phyloP scores from a whole-genome alignment of 2,888 invertebrate genomes.

The Hirudinaria manillensis region DNA sequence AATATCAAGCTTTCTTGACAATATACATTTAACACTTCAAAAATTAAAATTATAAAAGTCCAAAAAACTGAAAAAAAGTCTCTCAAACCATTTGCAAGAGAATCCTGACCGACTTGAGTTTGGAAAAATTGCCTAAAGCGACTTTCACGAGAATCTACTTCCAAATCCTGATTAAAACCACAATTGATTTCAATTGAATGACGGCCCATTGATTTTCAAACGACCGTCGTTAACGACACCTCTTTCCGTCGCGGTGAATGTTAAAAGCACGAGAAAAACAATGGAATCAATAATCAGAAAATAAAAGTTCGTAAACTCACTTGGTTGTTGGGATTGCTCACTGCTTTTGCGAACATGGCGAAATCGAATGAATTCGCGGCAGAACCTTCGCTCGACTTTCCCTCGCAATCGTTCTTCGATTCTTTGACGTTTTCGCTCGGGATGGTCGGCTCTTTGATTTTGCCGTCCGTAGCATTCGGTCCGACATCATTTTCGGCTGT shows the following conservation, averaged over 20 bases:
- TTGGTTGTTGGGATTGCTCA: neutral
- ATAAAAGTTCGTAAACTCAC: neutral
- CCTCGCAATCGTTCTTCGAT: too few relatives aligned
- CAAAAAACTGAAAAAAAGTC: too few relatives aligned
- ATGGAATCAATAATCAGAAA: neutral
- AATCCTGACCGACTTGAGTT: constrained; percentile 1
- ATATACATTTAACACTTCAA: neutral
- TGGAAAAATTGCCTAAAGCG: neutral
- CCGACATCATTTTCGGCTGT: too few relatives aligned
- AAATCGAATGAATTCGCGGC: neutral
- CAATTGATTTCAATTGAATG: neutral
- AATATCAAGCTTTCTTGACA: neutral
- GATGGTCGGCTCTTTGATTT: too few relatives aligned
- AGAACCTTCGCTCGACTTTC: too few relatives aligned
- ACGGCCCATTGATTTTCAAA: neutral
- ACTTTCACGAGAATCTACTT: neutral
- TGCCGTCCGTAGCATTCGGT: too few relatives aligned
- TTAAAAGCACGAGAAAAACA: neutral
- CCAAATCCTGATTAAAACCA: neutral
- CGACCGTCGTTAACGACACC: neutral
- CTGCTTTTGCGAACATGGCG: neutral
- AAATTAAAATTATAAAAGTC: too few relatives aligned
- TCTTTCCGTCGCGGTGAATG: neutral
- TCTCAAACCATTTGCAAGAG: neutral
- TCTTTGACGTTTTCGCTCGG: too few relatives aligned